Base-by-base conservation (phyloP, 2,113 vertebrate genomes). In the Pygoscelis adeliae region DNA sequence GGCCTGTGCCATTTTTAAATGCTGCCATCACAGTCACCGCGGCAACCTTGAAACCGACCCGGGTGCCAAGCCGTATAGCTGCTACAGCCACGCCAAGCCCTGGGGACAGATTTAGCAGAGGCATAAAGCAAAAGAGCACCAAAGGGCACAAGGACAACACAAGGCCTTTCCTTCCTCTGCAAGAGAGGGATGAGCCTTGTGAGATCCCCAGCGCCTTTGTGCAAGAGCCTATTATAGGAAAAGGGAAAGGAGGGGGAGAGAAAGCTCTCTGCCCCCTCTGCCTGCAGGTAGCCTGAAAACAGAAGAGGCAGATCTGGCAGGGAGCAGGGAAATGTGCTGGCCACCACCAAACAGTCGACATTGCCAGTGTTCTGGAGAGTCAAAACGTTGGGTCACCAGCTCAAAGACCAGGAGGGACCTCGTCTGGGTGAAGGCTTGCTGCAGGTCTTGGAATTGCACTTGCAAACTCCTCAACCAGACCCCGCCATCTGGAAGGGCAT, bases 1-100 rank as follows among this genome's bases (percentile, higher is more conserved):
- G 1, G 85, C 83, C 87, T 5, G 73, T 34, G 94, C 93, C 81
- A 61, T 95, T 96, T 97, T 94, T 92, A 95, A 95, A 92, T 50
- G 79, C 88, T 87, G 80, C 76, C 83, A 6, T 86, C 90, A 67
- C 20, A 15, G 83, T 86, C 92, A 4, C 92, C 3, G 5, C 15
- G 3, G 94, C 65, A 91, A 92, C 91, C 86, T 82, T 96, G 2
- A 91, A 96, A 94, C 89, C 92, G 69, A 25, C 1, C 11, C 58
- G 0, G 0, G 47, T 91, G 94, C 91, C 94, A 95, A 90, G 49
- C 32, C 9, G 7, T 6, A 0, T 26, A 40, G 67, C 79, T 81
- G 76, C 76, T 7, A 0, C 40, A 11, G 94, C 76, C 92, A 8
- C 19, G 3, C 42, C 0, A 2, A 78, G 71, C 63, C 59, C 92